A percentile compares a stretch with the other conserved stretches of the same genome.
These are phyloP conservation scores for Cepphus grylle DNA, from an alignment of 2,113 vertebrate species.

Conservation along the genomic window DNA sequence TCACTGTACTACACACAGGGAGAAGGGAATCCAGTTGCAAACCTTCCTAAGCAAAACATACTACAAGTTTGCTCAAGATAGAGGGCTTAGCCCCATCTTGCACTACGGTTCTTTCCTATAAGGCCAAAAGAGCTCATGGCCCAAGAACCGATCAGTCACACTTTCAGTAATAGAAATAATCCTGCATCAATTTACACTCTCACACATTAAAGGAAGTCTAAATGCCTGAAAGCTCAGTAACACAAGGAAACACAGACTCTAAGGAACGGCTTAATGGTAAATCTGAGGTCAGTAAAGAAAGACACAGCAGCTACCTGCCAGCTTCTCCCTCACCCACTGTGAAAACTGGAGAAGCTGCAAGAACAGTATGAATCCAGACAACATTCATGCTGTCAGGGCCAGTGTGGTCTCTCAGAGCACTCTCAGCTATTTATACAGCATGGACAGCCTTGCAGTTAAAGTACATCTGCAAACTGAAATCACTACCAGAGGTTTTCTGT, in stretches of 20 bases:
- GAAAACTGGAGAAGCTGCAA: neutral
- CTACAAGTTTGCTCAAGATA: neutral
- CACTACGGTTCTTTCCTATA: neutral
- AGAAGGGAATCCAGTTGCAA: neutral
- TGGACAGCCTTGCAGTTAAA: neutral
- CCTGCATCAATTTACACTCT: neutral
- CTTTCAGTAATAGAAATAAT: neutral
- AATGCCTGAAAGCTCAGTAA: neutral
- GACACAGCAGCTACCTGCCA: neutral
- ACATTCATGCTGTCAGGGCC: neutral
- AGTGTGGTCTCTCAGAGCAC: neutral
- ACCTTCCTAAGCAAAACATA: neutral
- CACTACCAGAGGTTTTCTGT: neutral
- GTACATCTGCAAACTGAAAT: neutral
- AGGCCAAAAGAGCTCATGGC: neutral
- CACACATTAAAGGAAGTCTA: neutral
- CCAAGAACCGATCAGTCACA: neutral
- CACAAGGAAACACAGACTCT: rapidly evolving
- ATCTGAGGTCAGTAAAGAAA: neutral
- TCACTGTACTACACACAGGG: neutral
- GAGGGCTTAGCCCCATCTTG: neutral
- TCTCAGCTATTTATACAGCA: neutral
- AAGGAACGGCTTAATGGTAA: neutral
- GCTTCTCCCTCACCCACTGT: neutral
- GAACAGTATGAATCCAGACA: neutral